A percentile compares a stretch with the other conserved stretches of the same genome.
Conservation (phyloP, 2,888 invertebrate genomes). For the Eupithecia insigniata region DNA sequence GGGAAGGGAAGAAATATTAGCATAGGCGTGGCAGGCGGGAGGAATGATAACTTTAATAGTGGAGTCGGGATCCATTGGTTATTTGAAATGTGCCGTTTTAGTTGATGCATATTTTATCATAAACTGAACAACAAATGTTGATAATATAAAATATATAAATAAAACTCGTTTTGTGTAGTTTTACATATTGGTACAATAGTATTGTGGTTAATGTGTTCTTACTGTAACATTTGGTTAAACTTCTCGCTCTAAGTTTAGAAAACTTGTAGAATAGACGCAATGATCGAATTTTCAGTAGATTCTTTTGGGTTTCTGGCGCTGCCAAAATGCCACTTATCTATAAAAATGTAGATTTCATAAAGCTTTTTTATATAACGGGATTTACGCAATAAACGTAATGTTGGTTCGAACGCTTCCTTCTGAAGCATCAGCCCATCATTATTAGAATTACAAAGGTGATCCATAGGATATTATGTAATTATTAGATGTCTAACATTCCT, state of each 20-base stretch:
- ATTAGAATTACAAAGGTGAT: slow-evolving; percentile 35
- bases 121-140: background rate
- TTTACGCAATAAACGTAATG: background rate
- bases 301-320: background rate
- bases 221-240: too few relatives aligned
- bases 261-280: too few relatives aligned
- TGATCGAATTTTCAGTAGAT: background rate
- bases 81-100: background rate
- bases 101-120: background rate
- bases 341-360: background rate
- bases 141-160: too few relatives aligned
- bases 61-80: background rate
- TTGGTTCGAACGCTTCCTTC: slow-evolving; percentile 10
- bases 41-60: background rate
- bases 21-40: slow-evolving; percentile 5
- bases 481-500: slow-evolving; percentile 41
- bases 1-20: slow-evolving; percentile 24
- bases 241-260: too few relatives aligned
- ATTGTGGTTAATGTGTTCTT: too few relatives aligned
- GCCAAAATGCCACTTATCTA: background rate
- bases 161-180: too few relatives aligned
- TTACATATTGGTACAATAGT: too few relatives aligned
- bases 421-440: slow-evolving; percentile 31
- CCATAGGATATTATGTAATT: slow-evolving; percentile 42
- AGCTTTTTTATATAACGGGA: background rate